These are phyloP conservation scores for Fistularia commersonii DNA, from an alignment of 2,797 vertebrate genomes.

Conservation along the genomic window DNA sequence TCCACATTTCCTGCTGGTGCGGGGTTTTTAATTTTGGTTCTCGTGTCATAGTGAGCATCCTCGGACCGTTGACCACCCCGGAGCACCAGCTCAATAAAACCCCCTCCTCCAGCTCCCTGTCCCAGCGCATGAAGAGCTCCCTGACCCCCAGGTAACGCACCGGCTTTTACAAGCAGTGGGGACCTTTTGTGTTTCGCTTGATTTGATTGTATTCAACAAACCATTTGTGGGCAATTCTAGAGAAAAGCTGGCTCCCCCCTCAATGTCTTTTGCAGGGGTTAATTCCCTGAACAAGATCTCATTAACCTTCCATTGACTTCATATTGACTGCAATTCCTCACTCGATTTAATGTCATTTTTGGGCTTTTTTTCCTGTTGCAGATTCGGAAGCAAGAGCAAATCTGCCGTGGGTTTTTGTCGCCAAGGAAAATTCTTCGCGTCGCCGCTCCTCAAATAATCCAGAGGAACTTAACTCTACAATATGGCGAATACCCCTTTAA, in stretches of 20 bases:
- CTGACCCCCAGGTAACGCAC: constrained; percentile 86
- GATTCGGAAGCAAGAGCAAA: constrained; percentile 92
- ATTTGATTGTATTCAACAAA: background rate
- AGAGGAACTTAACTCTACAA: constrained; percentile 13
- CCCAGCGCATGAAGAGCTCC: constrained; percentile 85
- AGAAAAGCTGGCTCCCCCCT: constrained; percentile 15
- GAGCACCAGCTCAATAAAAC: constrained; percentile 93
- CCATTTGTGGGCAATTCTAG: constrained; percentile 2
- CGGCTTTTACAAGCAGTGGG: too few relatives aligned
- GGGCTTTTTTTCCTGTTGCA: constrained; percentile 47
- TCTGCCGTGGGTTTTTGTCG: constrained; percentile 76
- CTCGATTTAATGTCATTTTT: constrained; percentile 10
- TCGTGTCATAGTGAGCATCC: constrained; percentile 81
- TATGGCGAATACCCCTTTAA: background rate
- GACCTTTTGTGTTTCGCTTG: too few relatives aligned
- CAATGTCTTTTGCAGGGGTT: constrained; percentile 8
- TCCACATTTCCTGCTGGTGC: too few relatives aligned
- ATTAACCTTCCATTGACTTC: constrained; percentile 8
- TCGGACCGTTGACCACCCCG: constrained; percentile 93
- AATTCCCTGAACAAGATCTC: constrained; percentile 19
- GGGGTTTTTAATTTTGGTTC: constrained; percentile 9
- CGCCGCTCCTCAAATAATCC: constrained; percentile 86
- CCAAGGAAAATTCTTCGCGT: constrained; percentile 90
- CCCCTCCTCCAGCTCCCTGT: constrained; percentile 89
- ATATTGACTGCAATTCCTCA: constrained; percentile 16